Base-by-base conservation (phyloP, 2,797 vertebrate genomes). In the Falco peregrinus region DNA sequence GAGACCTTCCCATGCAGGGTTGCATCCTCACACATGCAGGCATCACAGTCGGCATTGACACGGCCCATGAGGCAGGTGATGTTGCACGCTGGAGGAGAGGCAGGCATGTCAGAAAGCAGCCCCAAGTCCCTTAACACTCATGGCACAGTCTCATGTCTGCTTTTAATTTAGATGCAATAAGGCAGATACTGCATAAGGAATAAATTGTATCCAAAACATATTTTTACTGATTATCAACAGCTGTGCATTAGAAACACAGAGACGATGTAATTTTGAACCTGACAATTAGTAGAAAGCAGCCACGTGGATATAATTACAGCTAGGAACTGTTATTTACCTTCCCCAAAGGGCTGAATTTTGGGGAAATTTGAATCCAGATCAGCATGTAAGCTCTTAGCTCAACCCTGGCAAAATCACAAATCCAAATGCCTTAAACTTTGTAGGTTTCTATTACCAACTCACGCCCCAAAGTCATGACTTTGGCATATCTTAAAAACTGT, bases 1-100 rank as follows among this genome's bases (percentile, higher is more conserved):
- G 98, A 98, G 47, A 99, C 98, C 39, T 98, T 98, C 43, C 99
- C 99, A 0, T 98, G 96, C 57, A 99, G 98, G n/a, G 97, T 78
- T 24, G 99, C 98, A 3, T 99, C 98, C 96, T 99, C 98, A 54
- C 99, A 99, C 98, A 98, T 98, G 96, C 99, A 99, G 16, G 98
- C 86, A 0, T 98, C 98, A 17, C 99, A 99, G 83, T 99, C 99
- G 0, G 98, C 98, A 1, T 99, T 99, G 51, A 97, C 98, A 5
- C 31, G 98, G 43, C 99, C 99, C 98, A 98, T 98, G 92, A 96
- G 65, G 92, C 99, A 99, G 65, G 98, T 98, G 90, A 99, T 91
- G 83, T 97, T 96, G 97, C 99, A 99, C 51, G 94, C 99, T 99
- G 84, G 59, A 74, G 54, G 76, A 86, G 59, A 88, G 60, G 68